Conservation (phyloP, 23 tunicate species). For the Halocynthia aurantium region DNA sequence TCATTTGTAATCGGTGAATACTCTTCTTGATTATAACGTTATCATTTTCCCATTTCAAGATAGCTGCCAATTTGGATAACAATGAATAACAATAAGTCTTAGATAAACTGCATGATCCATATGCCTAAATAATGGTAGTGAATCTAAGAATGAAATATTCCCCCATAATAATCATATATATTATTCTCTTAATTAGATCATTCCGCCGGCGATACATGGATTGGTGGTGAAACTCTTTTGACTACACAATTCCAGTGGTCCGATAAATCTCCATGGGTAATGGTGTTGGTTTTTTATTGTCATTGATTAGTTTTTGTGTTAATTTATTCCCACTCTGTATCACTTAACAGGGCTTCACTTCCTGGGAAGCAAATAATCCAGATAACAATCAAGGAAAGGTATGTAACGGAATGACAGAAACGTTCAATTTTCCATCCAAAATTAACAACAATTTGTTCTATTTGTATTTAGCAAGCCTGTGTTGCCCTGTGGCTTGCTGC, state of each 20-base stretch:
- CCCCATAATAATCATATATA: background rate
- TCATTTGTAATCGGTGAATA: conserved; percentile 67
- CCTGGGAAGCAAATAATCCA: conserved; percentile 67
- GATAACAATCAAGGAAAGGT: conserved; percentile 25
- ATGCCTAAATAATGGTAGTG: no score
- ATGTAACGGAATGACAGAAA: no score
- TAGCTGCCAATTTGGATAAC: no score
- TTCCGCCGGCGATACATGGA: conserved; percentile 44
- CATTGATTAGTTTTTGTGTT: background rate
- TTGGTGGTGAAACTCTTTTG: conserved; percentile 54
- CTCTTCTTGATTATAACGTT: background rate
- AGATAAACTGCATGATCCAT: no score
- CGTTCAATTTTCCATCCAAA: background rate
- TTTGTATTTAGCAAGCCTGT: conserved; percentile 34
- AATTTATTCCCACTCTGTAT: background rate
- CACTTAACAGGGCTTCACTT: conserved; percentile 22
- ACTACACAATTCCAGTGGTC: conserved; percentile 45
- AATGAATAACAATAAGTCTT: no score
- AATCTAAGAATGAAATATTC: no score
- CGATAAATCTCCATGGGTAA: conserved; percentile 72
- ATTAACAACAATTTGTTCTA: background rate
- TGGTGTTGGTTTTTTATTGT: conserved; percentile 6
- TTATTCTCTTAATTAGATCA: conserved; percentile 36
- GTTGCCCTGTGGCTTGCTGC: conserved; percentile 46
- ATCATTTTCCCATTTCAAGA: background rate